phyloP scores from a whole-genome alignment of 2,797 vertebrate genomes.

The Enteromius trimaculatus region DNA sequence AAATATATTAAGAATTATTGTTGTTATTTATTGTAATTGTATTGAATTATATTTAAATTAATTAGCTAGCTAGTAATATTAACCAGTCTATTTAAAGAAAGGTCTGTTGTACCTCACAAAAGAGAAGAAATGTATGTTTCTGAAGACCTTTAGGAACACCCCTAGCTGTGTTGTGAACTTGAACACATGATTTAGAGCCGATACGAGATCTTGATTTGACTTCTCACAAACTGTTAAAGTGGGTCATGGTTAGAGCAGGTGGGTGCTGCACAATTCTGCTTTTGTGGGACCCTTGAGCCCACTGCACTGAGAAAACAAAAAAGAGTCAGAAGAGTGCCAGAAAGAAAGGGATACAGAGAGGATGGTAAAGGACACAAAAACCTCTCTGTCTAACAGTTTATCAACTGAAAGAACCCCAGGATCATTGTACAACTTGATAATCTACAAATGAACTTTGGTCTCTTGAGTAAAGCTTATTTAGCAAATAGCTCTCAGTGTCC shows the following conservation, averaged over 20 bases:
- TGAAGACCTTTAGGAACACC: background rate
- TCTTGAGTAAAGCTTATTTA: constrained; percentile 8
- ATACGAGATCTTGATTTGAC: constrained; percentile 1
- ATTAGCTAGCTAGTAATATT: background rate
- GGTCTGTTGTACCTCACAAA: background rate
- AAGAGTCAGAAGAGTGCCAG: background rate
- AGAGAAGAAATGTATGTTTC: background rate
- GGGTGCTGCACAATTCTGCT: constrained; percentile 43
- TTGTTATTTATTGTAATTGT: no score
- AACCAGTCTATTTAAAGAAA: background rate
- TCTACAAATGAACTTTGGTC: constrained; percentile 30
- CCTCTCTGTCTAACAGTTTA: constrained; percentile 45
- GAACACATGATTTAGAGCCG: constrained; percentile 27
- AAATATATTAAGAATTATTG: no score
- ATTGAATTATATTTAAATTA: no score
- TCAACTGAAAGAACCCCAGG: constrained; percentile 36
- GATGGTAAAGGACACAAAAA: constrained; percentile 41
- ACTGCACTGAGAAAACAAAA: constrained; percentile 20
- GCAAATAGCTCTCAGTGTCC: background rate
- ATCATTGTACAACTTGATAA: constrained; percentile 45
- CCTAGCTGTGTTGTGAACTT: constrained; percentile 1
- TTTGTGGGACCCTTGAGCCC: constrained; percentile 47
- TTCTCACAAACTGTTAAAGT: constrained; percentile 15
- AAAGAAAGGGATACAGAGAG: constrained; percentile 17
- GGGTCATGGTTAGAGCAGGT: constrained; percentile 44